Evolutionary conservation across 2,797 vertebrate genomes (phyloP), one percentile per base, ranked within the genome.

Genomic region (Apogon hyalosoma): DNA sequence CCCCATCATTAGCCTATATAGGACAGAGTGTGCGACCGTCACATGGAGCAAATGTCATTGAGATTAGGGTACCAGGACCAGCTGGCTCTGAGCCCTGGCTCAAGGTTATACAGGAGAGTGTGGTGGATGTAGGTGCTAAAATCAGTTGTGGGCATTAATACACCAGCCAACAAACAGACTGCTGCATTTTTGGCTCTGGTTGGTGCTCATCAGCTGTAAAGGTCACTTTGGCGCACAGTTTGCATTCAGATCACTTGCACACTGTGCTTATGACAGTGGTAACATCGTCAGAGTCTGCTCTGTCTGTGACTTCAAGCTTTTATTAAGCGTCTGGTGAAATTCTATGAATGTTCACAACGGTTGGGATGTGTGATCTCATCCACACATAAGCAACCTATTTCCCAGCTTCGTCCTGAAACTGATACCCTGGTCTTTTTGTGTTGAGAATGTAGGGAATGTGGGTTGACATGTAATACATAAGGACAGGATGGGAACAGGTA

Each of bases 41-140:
- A 66, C 71, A 69, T 69, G 73, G 72, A 76, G 66, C 67, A 83
- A 73, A 89, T 89, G 86, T 86, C 82, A 86, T 76, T 40, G 73
- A 80, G 75, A 71, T 81, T 75, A 75, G 69, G 47, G 39, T 19
- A 38, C 56, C 64, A 16, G 82, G 66, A 62, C 28, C 76, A 63
- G 57, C 16, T 79, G 80, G 83, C 71, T 40, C 65, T 28, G 63
- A 60, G 77, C 69, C 79, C 54, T 79, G 68, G 52, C 60, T 81
- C 84, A 89, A 83, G 81, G 83, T 85, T 85, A 84, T 24, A 52
- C 0, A 49, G 46, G 51, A 64, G 54, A 42, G 15, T 71, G 66
- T 47, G 57, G 42, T 47, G 63, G 64, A 55, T 36, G 58, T 21
- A 69, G 58, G 63, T 41, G 19, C 15, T 76, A 14, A 57, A 64